Evolutionary conservation across 2,113 vertebrate species (phyloP).

Genomic region (Pygoscelis adeliae): DNA sequence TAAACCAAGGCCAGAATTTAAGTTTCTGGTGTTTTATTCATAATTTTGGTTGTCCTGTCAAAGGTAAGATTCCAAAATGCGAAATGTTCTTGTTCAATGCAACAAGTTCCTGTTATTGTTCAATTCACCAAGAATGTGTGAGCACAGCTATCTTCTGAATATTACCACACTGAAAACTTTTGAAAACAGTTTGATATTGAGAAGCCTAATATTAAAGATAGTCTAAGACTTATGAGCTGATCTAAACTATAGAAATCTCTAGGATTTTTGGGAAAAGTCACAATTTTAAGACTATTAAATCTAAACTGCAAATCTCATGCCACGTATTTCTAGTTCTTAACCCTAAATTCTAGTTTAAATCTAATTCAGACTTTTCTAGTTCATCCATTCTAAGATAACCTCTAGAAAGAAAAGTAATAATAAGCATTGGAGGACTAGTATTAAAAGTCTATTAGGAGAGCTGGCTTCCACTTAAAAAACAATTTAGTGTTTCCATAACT

Average conservation of each 20-base stretch:
- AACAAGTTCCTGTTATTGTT: background rate
- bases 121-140: background rate
- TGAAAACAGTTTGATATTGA: background rate
- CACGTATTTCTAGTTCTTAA: background rate
- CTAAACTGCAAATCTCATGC: background rate
- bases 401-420: slow-evolving; percentile 6
- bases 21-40: background rate
- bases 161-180: background rate
- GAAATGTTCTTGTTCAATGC: background rate
- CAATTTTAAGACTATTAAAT: background rate
- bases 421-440: background rate
- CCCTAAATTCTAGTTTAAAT: background rate
- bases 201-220: background rate
- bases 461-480: slow-evolving; percentile 27
- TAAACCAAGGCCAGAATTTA: background rate
- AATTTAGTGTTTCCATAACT: slow-evolving; percentile 35
- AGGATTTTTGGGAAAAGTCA: background rate
- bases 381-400: background rate
- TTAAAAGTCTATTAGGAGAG: background rate
- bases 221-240: background rate
- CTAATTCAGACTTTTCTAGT: background rate
- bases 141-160: background rate
- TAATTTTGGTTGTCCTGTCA: background rate
- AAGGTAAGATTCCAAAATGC: background rate
- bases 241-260: background rate